These are phyloP conservation scores for Quiscalus mexicanus DNA, from an alignment of 2,113 vertebrate genomes.

Conservation along the genomic window DNA sequence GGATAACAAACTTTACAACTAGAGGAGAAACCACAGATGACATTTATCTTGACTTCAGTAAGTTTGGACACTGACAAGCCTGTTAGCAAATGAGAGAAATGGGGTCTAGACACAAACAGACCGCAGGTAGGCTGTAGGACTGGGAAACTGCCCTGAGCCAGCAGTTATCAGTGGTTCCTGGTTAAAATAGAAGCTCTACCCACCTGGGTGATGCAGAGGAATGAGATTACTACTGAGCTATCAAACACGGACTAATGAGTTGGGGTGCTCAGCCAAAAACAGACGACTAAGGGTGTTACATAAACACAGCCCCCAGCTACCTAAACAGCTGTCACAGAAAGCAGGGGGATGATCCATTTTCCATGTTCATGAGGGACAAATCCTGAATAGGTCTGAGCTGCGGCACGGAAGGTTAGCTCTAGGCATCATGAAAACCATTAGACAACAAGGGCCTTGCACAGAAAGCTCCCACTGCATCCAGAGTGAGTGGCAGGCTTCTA, in stretches of 20 bases:
- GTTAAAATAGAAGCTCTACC: background rate
- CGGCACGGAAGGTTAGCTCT: background rate
- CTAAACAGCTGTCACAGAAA: background rate
- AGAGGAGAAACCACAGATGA: constrained; percentile 13
- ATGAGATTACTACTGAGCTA: background rate
- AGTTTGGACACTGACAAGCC: background rate
- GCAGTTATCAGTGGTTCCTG: background rate
- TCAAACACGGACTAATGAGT: background rate
- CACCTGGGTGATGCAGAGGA: background rate
- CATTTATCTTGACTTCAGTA: constrained; percentile 20
- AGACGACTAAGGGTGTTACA: background rate
- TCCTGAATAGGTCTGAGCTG: background rate
- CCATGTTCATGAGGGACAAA: background rate
- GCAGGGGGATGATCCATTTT: background rate
- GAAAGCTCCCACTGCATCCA: background rate
- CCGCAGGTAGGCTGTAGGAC: background rate
- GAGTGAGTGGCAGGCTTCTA: background rate
- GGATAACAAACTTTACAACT: constrained; percentile 29
- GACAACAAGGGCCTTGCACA: background rate
- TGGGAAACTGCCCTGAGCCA: background rate
- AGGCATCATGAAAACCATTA: background rate
- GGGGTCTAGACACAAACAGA: background rate
- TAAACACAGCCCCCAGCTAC: background rate
- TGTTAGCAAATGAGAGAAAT: background rate
- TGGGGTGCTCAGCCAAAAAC: background rate